Conservation (phyloP, 1,140 invertebrate species). For the Caenorhabditis inopinata region DNA sequence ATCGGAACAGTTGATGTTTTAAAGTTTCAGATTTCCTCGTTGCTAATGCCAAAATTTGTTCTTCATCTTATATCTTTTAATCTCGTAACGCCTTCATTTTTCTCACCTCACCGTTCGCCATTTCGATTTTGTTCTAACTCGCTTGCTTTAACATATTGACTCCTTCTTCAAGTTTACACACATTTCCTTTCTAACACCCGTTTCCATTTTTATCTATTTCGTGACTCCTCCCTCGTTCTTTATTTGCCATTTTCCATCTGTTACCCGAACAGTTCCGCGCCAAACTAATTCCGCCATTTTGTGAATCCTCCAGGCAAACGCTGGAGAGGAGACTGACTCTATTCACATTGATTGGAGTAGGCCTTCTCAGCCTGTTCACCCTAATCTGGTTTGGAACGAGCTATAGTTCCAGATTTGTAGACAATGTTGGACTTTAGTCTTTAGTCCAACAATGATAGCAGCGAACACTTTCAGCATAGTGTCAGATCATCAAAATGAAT, state of each 20-base stretch:
- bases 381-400: too few species aligned
- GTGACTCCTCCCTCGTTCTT: slow-evolving; percentile 5
- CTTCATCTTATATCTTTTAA: background rate
- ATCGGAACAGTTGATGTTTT: too few species aligned
- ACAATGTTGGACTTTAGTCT: too few species aligned
- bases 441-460: too few species aligned
- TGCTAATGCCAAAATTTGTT: slow-evolving; percentile 16
- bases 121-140: slow-evolving; percentile 22
- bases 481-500: too few species aligned
- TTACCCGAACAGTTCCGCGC: slow-evolving; percentile 28
- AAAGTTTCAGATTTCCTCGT: too few species aligned
- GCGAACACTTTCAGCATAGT: too few species aligned
- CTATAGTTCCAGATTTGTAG: too few species aligned
- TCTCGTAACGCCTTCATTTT: background rate
- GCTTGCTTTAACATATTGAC: slow-evolving; percentile 9
- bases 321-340: too few species aligned
- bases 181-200: background rate
- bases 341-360: too few species aligned
- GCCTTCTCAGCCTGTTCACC: too few species aligned
- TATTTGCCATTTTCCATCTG: slow-evolving; percentile 12
- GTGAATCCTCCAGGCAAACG: background rate
- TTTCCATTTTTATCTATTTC: background rate
- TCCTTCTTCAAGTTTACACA: slow-evolving; percentile 29
- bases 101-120: background rate
- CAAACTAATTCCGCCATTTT: slow-evolving; percentile 14